Evolutionary conservation across 2,888 invertebrate species (phyloP).

Genomic region (Chydorus sphaericus): DNA sequence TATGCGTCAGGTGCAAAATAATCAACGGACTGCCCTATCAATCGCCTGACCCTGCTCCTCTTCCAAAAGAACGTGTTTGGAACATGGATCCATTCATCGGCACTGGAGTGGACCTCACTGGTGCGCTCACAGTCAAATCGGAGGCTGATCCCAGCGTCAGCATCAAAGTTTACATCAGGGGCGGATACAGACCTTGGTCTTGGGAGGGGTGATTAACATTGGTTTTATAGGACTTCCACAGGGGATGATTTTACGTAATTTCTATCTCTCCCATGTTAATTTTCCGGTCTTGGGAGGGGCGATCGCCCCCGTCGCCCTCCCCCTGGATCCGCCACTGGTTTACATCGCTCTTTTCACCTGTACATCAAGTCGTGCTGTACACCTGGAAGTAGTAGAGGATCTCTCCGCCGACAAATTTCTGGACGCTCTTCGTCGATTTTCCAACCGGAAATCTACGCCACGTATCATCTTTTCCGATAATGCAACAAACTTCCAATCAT

Average conservation of each 20-base stretch:
- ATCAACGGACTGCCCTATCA: slow-evolving; percentile 2
- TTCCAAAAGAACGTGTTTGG: background rate
- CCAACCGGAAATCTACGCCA: slow-evolving; percentile 6
- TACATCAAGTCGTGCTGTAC: background rate
- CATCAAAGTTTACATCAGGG: slow-evolving; percentile 6
- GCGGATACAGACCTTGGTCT: too few relatives aligned
- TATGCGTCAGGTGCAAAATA: slow-evolving; percentile 5
- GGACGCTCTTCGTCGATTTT: slow-evolving; percentile 10
- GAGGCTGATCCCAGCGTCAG: background rate
- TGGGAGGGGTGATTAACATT: too few relatives aligned
- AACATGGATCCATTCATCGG: background rate
- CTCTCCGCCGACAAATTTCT: slow-evolving; percentile 10
- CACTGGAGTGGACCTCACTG: background rate
- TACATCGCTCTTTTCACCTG: slow-evolving; percentile 10
- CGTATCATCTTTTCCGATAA: slow-evolving; percentile 12
- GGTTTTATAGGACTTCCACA: too few relatives aligned
- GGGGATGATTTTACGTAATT: too few relatives aligned
- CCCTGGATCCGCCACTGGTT: too few relatives aligned
- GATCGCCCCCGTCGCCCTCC: too few relatives aligned
- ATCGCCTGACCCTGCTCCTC: slow-evolving; percentile 4
- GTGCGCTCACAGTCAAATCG: background rate
- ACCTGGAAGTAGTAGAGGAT: slow-evolving; percentile 13
- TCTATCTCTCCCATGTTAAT: too few relatives aligned
- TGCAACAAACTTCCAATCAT: slow-evolving; percentile 13
- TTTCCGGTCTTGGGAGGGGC: too few relatives aligned